A percentile compares a stretch with the other conserved stretches of the same genome.
These are phyloP conservation scores for Bubo bubo DNA, from an alignment of 2,113 vertebrate species.

Conservation along the genomic window DNA sequence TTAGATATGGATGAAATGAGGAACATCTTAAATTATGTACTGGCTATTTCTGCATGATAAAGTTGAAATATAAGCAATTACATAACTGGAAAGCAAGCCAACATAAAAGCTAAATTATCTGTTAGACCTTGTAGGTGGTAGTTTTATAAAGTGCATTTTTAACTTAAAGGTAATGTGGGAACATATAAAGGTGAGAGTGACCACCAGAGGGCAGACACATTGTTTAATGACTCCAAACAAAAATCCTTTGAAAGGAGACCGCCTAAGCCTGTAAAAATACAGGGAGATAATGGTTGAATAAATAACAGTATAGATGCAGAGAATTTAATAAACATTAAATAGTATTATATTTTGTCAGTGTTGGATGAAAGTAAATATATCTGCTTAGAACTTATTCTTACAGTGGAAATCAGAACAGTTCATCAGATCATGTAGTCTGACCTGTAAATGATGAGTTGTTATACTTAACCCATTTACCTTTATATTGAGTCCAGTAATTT, in stretches of 20 bases:
- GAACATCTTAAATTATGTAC: neutral
- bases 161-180: neutral
- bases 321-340: neutral
- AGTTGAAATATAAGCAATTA: neutral
- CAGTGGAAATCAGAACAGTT: neutral
- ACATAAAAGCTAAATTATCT: neutral
- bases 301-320: neutral
- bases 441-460: neutral
- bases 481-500: neutral
- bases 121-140: neutral
- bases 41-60: neutral
- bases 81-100: neutral
- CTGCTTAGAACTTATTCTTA: neutral
- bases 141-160: neutral
- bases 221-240: neutral
- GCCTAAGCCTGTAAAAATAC: neutral
- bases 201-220: constrained; percentile 58
- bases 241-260: neutral
- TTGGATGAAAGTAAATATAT: neutral
- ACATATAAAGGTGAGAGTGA: neutral
- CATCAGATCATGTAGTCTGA: neutral
- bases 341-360: neutral
- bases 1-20: rapidly evolving
- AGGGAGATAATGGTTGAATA: neutral
- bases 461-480: neutral